Conservation (phyloP, 2,888 invertebrate genomes). For the Pomacea canaliculata region DNA sequence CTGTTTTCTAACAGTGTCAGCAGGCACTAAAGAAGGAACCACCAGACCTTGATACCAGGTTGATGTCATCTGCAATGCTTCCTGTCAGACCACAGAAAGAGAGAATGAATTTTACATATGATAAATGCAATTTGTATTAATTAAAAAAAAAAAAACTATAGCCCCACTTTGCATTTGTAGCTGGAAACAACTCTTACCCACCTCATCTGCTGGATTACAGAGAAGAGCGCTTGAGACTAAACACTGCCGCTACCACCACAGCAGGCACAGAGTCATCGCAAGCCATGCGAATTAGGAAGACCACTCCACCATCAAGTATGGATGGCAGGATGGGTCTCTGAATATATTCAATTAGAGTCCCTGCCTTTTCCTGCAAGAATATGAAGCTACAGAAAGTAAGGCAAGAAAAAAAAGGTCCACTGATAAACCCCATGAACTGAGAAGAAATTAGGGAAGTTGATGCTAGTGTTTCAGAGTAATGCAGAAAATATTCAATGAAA, state of each 20-base stretch:
- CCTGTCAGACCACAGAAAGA: slow-evolving; percentile 70
- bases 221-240: slow-evolving; percentile 82
- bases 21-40: slow-evolving; percentile 74
- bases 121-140: no score
- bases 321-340: slow-evolving; percentile 78
- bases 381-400: not conserved
- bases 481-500: no score
- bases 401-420: not conserved
- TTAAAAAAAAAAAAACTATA: no score
- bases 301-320: slow-evolving; percentile 78
- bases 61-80: slow-evolving; percentile 65
- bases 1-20: slow-evolving; percentile 31
- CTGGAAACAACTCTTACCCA: slow-evolving; percentile 40
- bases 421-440: no score
- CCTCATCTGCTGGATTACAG: slow-evolving; percentile 82
- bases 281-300: slow-evolving; percentile 86
- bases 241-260: slow-evolving; percentile 82
- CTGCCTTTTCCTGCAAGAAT: slow-evolving; percentile 70
- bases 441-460: no score
- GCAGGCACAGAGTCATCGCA: slow-evolving; percentile 85
- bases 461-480: no score
- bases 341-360: slow-evolving; percentile 83
- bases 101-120: no score
- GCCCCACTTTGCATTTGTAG: no score
- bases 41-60: slow-evolving; percentile 65